Conservation (phyloP, 2,888 invertebrate genomes). For the Microdon myrmicae region DNA sequence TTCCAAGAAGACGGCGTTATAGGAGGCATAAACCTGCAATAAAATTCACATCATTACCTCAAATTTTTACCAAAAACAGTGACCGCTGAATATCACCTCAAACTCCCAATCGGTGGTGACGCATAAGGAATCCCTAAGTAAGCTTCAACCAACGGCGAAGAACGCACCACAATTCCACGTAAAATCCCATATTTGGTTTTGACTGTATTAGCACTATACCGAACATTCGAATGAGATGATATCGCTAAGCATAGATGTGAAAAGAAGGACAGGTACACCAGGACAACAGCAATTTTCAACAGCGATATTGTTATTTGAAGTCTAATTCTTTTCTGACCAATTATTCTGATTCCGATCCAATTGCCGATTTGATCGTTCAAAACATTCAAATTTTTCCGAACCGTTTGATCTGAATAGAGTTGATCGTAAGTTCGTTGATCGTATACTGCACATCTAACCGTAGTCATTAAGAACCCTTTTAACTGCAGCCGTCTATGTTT, state of each 20-base stretch:
- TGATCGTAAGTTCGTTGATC: background rate
- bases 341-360: constrained; percentile 3
- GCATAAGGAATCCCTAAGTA: constrained; percentile 95
- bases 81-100: constrained; percentile 72
- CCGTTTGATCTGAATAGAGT: background rate
- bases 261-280: constrained; percentile 58
- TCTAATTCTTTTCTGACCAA: constrained; percentile 4
- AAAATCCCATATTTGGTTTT: constrained; percentile 90
- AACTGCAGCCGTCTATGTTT: background rate
- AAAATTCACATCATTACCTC: background rate
- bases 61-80: background rate
- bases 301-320: constrained; percentile 3
- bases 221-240: constrained; percentile 70
- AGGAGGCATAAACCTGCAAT: constrained; percentile 89
- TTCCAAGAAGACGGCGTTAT: constrained; percentile 92
- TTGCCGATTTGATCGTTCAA: constrained; percentile 9
- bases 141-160: constrained; percentile 84
- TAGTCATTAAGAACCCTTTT: constrained; percentile 9
- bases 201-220: constrained; percentile 84
- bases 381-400: background rate
- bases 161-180: constrained; percentile 84
- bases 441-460: constrained; percentile 1
- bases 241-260: constrained; percentile 56
- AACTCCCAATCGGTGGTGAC: constrained; percentile 87
- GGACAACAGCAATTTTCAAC: constrained; percentile 37